These are phyloP conservation scores for Eolophus roseicapilla DNA, from an alignment of 2,113 vertebrate genomes.

Conservation along the genomic window DNA sequence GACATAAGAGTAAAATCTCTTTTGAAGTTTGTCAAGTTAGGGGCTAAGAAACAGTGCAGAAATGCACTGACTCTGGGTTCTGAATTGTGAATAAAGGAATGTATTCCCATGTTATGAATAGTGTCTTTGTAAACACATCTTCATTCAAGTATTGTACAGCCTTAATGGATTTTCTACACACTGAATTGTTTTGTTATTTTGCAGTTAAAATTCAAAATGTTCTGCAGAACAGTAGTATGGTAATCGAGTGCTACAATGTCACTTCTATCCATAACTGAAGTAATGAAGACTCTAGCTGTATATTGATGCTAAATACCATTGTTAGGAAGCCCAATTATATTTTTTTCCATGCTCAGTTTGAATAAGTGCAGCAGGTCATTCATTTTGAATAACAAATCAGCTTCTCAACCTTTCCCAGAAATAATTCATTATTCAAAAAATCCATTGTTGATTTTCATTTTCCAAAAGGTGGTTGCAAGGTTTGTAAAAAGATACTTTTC, in stretches of 20 bases:
- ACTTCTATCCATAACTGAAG: background rate
- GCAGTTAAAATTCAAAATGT: constrained; percentile 57
- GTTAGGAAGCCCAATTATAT: constrained; percentile 24
- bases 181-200: constrained; percentile 58
- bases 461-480: background rate
- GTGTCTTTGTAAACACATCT: constrained; percentile 34
- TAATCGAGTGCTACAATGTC: constrained; percentile 21
- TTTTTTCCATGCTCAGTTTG: background rate
- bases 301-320: constrained; percentile 12
- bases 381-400: constrained; percentile 46
- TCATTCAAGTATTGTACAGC: constrained; percentile 29
- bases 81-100: background rate
- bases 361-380: constrained; percentile 12
- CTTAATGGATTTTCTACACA: constrained; percentile 62
- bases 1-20: background rate
- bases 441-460: background rate
- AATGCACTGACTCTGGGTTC: background rate
- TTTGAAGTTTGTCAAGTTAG: background rate
- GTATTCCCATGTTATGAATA: background rate
- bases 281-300: background rate
- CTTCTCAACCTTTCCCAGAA: background rate
- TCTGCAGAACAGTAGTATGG: background rate
- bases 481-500: background rate
- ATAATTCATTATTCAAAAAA: constrained; percentile 4
- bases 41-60: background rate